A percentile compares a stretch with the other conserved stretches of the same genome.
phyloP scores from a whole-genome alignment of 2,797 vertebrate species.

The Limnodromus scolopaceus region DNA sequence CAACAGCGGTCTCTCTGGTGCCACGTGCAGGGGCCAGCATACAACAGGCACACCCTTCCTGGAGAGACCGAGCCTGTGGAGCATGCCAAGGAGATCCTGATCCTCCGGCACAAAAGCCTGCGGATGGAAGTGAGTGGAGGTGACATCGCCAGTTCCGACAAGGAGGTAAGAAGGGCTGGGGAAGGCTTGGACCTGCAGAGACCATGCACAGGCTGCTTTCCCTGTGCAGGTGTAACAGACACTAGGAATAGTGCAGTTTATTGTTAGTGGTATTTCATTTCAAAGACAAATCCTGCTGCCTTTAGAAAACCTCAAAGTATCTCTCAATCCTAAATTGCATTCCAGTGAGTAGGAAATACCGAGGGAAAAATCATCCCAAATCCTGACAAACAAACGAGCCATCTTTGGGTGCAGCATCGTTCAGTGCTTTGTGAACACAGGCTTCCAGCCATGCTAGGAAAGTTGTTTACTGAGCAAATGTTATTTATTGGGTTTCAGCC shows the following conservation, averaged over 20 bases:
- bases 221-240: accelerated
- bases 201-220: accelerated
- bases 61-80: constrained; percentile 56
- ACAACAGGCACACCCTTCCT: constrained; percentile 85
- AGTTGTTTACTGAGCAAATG: background rate
- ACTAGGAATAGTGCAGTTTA: background rate
- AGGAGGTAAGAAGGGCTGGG: constrained; percentile 8
- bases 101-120: constrained; percentile 76
- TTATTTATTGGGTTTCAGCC: background rate
- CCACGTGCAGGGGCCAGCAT: constrained; percentile 75
- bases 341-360: accelerated
- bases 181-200: background rate
- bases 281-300: background rate
- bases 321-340: background rate
- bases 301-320: background rate
- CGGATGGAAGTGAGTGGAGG: background rate
- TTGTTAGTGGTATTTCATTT: background rate
- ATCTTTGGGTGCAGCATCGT: accelerated
- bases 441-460: background rate
- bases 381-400: background rate
- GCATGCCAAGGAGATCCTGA: constrained; percentile 73
- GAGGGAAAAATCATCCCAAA: background rate
- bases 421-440: background rate
- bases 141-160: background rate
- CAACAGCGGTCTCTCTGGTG: background rate